Percentiles rank a stretch among this genome's conserved stretches.
Evolutionary conservation across 1,140 invertebrate genomes (phyloP).

Genomic region (Antheraea mylitta): DNA sequence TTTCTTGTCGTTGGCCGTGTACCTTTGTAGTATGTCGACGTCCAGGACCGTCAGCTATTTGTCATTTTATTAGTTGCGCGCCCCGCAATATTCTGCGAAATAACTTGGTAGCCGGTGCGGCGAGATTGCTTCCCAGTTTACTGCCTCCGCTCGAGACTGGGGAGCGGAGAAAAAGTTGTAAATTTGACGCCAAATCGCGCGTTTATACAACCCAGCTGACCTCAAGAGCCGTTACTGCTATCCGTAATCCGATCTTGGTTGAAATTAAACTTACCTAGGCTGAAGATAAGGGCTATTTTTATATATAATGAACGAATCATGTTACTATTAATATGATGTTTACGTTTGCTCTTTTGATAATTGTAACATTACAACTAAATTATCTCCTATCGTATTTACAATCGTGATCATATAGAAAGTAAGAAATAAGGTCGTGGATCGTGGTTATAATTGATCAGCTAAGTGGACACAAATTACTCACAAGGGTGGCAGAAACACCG

Average conservation of each 20-base stretch:
- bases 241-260: conserved; percentile 42
- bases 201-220: conserved; percentile 67
- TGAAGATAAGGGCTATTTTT: conserved; percentile 17
- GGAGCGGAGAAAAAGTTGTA: conserved; percentile 69
- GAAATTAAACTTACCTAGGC: conserved; percentile 53
- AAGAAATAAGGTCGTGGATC: no score
- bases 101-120: conserved; percentile 60
- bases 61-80: conserved; percentile 75
- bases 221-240: conserved; percentile 49
- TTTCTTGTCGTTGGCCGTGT: conserved; percentile 2
- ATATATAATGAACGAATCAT: conserved; percentile 6
- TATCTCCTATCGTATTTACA: no score
- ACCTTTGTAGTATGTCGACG: conserved; percentile 20
- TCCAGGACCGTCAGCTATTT: conserved; percentile 53
- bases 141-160: conserved; percentile 54
- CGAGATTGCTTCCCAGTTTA: conserved; percentile 75
- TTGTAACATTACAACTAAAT: no score
- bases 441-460: no score
- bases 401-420: no score
- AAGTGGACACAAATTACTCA: no score
- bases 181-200: conserved; percentile 69
- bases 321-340: no score
- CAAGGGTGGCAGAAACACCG: no score
- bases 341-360: no score
- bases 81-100: conserved; percentile 71